Base-by-base conservation (phyloP, 2,888 invertebrate species). In the Romanomermis culicivorax region DNA sequence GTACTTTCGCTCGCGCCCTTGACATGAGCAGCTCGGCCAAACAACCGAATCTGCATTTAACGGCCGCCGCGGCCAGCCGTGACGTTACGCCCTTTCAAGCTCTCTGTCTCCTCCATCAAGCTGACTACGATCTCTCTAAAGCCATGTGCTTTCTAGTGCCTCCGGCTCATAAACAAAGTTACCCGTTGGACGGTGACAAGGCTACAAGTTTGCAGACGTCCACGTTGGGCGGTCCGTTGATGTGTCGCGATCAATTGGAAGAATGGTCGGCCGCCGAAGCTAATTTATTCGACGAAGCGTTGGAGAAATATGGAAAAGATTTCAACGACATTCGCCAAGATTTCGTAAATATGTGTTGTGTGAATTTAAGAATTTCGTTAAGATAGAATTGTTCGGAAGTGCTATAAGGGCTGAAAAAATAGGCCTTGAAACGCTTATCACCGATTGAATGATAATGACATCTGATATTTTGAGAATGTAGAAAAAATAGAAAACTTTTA, bases 261-360 rank as follows among this genome's bases (percentile, higher is more conserved):
- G 95, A 97, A 74, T 97, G 97, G 97, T 91, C 93, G 64, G 91
- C 95, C 47, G 86, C 89, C 14, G 97, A 99, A 73, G 93, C 95
- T 54, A 93, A 91, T 75, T 78, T 99, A 56, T 97, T 99, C 72
- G 97, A 97, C 74, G 97, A 97, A 75, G 95, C 95, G 47, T 78
- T 99, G 64, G 93, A 77, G 58, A 75, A 75, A 65, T 88, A 87
- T 72, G 93, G 95, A 64, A 99, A 97, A 75, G 95, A 97, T 77
- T 97, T 99, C 73, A 83, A 85, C 66, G 95, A 95, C 70, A 95
- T 99, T 71, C 81, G 91, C 70, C 82, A 84, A 71, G 95, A 97
- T 74, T 95, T 91, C 78, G 86, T 88, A 73, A 81, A 84, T 78
- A 55, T 29, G n/a, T n/a, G n/a, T n/a, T n/a, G n/a, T n/a, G n/a